Evolutionary conservation across 2,113 vertebrate species (phyloP), one percentile per base, ranked within the genome.

Genomic region (Anoura caudifer): DNA sequence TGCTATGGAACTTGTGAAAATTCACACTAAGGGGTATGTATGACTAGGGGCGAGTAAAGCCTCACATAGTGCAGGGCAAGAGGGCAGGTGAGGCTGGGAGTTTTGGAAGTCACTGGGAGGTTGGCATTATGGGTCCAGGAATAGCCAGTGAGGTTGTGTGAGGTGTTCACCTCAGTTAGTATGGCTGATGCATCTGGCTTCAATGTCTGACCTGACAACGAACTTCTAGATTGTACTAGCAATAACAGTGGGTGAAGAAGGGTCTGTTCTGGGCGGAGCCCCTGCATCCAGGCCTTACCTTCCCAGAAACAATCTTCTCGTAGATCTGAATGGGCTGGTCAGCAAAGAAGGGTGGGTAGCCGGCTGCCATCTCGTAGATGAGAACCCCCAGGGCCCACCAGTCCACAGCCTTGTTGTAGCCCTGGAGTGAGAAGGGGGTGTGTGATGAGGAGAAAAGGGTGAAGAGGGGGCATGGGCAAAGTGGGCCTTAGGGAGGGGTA

Each of bases 251-350:
- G 15, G 24, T 1, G 1, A 33, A 63, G 59, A 56, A 65, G 41
- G 77, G 36, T 20, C 20, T 69, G 26, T 77, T 70, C 31, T 4
- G 15, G 70, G 45, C 8, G 33, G 22, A 63, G 28, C 50, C 73
- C 41, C 73, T 8, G 1, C 1, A 38, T 13, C 90, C 12, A 0
- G 73, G 86, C 63, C 97, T 97, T 93, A 97, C 97, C 99, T 99
- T 99, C 97, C 99, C 99, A 89, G 99, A 99, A 95, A 99, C 99
- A 45, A 99, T 99, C 98, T 99, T 99, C 97, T 99, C 99, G 33
- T 99, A 99, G 98, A 99, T 99, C 98, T 99, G 99, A 98, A 99
- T 99, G 84, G 99, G 99, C 98, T 99, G 99, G 98, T 99, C 99
- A 0, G 99, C 99, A 88, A 99, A 99, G 97, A 99, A 99, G 14